A percentile compares a stretch with the other conserved stretches of the same genome.
Evolutionary conservation across 2,113 vertebrate species (phyloP).

Genomic region (Pseudonaja textilis): DNA sequence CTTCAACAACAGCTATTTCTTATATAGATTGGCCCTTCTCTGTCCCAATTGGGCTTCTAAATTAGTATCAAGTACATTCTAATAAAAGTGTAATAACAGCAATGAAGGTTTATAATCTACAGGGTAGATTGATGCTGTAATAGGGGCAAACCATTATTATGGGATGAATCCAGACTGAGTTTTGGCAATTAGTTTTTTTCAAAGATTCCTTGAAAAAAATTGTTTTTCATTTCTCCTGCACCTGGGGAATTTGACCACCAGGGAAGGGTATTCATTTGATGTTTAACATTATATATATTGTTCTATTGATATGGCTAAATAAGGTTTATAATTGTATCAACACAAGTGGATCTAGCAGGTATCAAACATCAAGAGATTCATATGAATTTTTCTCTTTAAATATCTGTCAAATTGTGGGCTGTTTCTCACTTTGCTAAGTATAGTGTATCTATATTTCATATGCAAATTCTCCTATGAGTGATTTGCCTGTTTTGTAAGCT

Average conservation of each 20-base stretch:
- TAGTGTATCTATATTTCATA: slow-evolving; percentile 70
- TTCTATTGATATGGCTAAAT: slow-evolving; percentile 32
- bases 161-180: neutral
- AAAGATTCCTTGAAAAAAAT: neutral
- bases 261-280: neutral
- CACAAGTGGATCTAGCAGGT: slow-evolving; percentile 27
- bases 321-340: slow-evolving; percentile 35
- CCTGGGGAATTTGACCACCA: slow-evolving; percentile 3
- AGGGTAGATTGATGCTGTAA: neutral
- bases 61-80: neutral
- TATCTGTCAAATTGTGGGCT: slow-evolving; percentile 59
- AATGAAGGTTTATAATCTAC: neutral
- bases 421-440: slow-evolving; percentile 44
- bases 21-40: neutral
- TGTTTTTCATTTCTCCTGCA: slow-evolving; percentile 11
- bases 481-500: slow-evolving; percentile 81
- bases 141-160: neutral
- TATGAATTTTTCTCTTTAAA: slow-evolving; percentile 36
- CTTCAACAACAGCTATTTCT: neutral
- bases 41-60: neutral
- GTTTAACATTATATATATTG: slow-evolving; percentile 13
- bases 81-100: too few species aligned
- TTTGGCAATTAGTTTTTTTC: slow-evolving; percentile 22
- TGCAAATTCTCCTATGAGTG: slow-evolving; percentile 75
- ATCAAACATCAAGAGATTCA: slow-evolving; percentile 43